Evolutionary conservation across 2,797 vertebrate species (phyloP).

Genomic region (Dendrocincla fuliginosa): DNA sequence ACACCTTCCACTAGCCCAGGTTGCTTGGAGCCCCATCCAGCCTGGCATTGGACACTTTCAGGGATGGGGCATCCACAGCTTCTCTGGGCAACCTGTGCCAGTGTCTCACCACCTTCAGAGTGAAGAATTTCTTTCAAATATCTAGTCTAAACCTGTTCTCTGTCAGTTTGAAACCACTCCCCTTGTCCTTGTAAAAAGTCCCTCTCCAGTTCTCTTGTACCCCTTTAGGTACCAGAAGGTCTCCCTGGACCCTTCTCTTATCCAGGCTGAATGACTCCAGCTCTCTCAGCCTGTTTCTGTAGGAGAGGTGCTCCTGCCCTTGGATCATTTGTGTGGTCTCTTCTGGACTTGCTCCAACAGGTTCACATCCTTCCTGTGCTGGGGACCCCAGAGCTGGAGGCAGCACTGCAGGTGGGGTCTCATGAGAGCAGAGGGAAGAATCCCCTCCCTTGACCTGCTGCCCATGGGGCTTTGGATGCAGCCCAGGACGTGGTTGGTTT

Average conservation of each 20-base stretch:
- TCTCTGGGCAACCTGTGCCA: background rate
- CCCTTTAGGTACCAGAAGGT: background rate
- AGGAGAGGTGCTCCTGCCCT: background rate
- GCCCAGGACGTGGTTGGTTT: background rate
- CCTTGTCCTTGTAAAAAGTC: background rate
- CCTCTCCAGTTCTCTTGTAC: background rate
- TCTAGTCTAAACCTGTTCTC: background rate
- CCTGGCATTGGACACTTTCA: background rate
- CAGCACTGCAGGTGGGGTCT: background rate
- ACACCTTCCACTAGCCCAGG: accelerated
- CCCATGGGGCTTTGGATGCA: background rate
- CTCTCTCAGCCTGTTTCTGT: background rate
- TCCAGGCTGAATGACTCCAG: background rate
- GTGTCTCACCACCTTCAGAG: accelerated
- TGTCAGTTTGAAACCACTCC: background rate
- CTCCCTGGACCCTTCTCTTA: background rate
- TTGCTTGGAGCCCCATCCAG: background rate
- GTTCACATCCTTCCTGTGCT: background rate
- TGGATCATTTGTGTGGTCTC: background rate
- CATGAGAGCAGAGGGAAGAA: background rate
- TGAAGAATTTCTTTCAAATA: background rate
- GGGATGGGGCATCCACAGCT: background rate
- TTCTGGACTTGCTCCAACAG: background rate
- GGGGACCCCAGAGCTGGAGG: background rate
- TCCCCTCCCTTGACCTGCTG: background rate